These are phyloP conservation scores for Otis tarda DNA, from an alignment of 2,113 vertebrate species.

Conservation along the genomic window DNA sequence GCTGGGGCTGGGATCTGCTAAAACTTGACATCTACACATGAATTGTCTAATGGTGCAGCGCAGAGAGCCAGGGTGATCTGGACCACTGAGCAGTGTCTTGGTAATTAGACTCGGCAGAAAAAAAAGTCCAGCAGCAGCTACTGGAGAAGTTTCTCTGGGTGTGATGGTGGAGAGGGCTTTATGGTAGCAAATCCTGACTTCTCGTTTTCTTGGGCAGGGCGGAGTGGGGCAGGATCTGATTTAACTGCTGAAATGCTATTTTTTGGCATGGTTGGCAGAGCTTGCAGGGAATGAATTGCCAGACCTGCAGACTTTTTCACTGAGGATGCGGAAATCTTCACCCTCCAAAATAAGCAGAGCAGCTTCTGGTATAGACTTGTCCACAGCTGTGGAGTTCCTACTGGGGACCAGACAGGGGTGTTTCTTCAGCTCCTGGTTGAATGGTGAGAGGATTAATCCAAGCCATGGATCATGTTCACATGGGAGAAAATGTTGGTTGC, in stretches of 20 bases:
- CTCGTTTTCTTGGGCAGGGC: not conserved
- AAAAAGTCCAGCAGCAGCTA: not conserved
- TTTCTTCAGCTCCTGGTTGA: not conserved
- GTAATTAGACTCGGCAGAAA: not conserved
- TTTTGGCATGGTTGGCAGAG: not conserved
- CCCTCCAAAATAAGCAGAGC: not conserved
- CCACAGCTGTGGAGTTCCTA: not conserved
- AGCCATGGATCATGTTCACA: fast-evolving
- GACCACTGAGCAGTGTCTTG: not conserved
- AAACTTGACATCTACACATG: conserved; percentile 54
- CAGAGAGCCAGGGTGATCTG: not conserved
- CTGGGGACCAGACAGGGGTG: fast-evolving
- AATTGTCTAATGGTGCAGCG: not conserved
- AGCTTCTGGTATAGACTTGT: not conserved
- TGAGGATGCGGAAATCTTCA: not conserved
- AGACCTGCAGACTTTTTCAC: not conserved
- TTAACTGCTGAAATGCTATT: not conserved
- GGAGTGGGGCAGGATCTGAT: not conserved
- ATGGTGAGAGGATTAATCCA: not conserved
- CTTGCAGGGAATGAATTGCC: not conserved
- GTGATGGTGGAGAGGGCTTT: not conserved
- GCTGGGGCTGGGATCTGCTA: not conserved
- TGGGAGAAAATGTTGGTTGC: not conserved
- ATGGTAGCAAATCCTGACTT: not conserved
- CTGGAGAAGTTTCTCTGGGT: not conserved